Evolutionary conservation across 1,140 invertebrate species (phyloP).

Genomic region (Myzus persicae): DNA sequence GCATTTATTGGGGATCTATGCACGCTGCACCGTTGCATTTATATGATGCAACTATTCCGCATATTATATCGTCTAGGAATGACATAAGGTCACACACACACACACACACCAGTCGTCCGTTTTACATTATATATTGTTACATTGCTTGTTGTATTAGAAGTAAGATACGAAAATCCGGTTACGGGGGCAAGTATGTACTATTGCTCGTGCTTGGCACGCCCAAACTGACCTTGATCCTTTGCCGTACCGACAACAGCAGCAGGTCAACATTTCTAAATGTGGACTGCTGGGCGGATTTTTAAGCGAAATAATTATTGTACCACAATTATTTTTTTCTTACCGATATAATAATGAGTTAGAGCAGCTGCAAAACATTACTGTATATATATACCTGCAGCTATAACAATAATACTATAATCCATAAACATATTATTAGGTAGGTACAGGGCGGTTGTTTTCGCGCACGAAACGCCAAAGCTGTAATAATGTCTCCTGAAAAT

Average conservation of each 20-base stretch:
- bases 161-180: conserved; percentile 51
- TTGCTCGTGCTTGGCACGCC: conserved; percentile 38
- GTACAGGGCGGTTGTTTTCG: neutral
- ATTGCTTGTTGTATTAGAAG: neutral
- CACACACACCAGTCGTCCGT: neutral
- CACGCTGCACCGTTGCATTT: neutral
- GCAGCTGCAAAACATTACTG: neutral
- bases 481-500: neutral
- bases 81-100: conserved; percentile 24
- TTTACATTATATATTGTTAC: conserved; percentile 10
- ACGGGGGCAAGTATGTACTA: conserved; percentile 33
- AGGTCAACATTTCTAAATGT: conserved; percentile 44
- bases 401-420: neutral
- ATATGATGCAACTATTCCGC: conserved; percentile 26
- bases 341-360: neutral
- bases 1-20: conserved; percentile 28
- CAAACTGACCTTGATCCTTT: conserved; percentile 55
- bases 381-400: neutral
- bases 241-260: neutral
- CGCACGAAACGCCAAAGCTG: no score
- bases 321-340: neutral
- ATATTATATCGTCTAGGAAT: conserved; percentile 30
- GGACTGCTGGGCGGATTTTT: conserved; percentile 42
- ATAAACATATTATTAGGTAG: neutral
- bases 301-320: conserved; percentile 33